Base-by-base conservation (phyloP, 2,888 invertebrate species). In the Polyommatus icarus region DNA sequence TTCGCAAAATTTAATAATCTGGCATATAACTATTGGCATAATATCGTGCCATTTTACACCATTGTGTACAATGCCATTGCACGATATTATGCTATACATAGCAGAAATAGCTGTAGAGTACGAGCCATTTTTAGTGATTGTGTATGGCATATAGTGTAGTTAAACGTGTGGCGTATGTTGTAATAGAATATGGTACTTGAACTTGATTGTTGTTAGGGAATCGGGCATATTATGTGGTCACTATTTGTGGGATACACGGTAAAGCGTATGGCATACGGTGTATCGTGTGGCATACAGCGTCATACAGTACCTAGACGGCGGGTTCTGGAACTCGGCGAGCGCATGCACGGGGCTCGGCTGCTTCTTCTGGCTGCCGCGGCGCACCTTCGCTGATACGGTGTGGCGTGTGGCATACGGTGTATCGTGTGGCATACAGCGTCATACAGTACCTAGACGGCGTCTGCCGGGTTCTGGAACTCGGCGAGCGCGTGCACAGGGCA, bases 401-500 rank as follows among this genome's bases (percentile, higher is more conserved):
- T 50, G 3, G 3, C 15, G 50, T 50, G 15, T 15, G 50, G 50
- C 15, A 50, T 57, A 57, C 15, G 57, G 57, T 7, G n/a, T 57
- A 8, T 6, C 40, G 40, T 40, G 40, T 40, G 67, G 67, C 29
- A 67, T 67, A 29, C 29, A 10, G 8, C 3, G n/a, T n/a, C n/a
- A n/a, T n/a, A n/a, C n/a, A n/a, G 59, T 7, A 87, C 90, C 3
- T 98, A 98, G 29, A 98, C 97, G n/a, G n/a, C 29, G n/a, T n/a
- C n/a, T n/a, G n/a, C n/a, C n/a, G 98, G 98, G 88, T 98, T 98
- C 92, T 98, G 98, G 95, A 99, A 99, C 95, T 99, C 99, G 8
- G 98, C 98, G 36, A 99, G 96, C 50, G 98, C 99, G 91, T 98
- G 98, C 87, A 99, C 97, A 40, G 99, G 99, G 89, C 98, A 98